phyloP scores from a whole-genome alignment of 2,888 invertebrate species.

The Halictus ligatus region DNA sequence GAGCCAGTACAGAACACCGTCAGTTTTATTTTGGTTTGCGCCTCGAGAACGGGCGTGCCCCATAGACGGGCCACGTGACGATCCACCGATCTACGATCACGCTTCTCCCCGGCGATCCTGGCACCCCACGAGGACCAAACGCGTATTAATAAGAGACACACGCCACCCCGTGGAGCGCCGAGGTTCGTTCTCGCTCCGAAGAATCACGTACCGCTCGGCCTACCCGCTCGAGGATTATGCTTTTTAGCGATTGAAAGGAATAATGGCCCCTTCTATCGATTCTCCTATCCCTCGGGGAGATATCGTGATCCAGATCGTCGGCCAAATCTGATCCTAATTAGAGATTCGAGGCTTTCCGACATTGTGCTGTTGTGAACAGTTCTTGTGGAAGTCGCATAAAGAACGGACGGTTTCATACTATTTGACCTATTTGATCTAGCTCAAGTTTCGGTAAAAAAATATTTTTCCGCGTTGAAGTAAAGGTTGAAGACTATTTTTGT shows the following conservation, averaged over 20 bases:
- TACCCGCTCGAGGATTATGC: background rate
- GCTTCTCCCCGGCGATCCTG: background rate
- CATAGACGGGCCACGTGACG: slow-evolving; percentile 59
- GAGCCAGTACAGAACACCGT: slow-evolving; percentile 23
- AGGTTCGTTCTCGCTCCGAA: background rate
- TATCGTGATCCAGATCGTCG: background rate
- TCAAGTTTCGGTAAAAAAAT: too few relatives aligned
- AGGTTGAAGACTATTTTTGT: too few relatives aligned
- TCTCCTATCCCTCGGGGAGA: background rate
- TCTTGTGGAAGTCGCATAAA: background rate
- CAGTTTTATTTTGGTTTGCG: slow-evolving; percentile 49
- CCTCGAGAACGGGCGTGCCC: slow-evolving; percentile 36
- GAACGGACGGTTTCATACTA: background rate
- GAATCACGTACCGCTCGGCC: background rate
- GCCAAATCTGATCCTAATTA: background rate
- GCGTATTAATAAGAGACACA: background rate
- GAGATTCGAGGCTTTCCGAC: background rate
- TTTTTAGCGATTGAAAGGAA: background rate
- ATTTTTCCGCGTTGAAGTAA: too few relatives aligned
- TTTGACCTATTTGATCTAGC: too few relatives aligned
- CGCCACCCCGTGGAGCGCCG: background rate
- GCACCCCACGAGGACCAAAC: slow-evolving; percentile 14
- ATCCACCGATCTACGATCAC: slow-evolving; percentile 32
- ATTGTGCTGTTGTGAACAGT: background rate
- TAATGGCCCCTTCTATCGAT: background rate